Percentiles rank a stretch among this genome's conserved stretches.
Evolutionary conservation across 30 jellyfish, hydroid and myxozoan species (phyloP).

Genomic region (Sanderia malayensis): DNA sequence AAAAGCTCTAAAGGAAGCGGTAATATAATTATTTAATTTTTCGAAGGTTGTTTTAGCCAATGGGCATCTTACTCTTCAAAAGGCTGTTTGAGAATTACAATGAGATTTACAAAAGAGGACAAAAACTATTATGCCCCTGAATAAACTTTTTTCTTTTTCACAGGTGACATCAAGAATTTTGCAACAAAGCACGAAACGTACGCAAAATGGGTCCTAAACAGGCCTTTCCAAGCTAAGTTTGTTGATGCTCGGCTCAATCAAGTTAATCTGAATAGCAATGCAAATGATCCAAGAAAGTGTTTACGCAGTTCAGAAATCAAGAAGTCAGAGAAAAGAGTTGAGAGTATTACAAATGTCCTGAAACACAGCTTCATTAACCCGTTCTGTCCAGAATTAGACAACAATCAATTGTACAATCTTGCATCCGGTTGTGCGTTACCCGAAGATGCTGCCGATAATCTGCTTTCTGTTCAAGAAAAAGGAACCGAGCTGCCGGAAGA

Average conservation of each 20-base stretch:
- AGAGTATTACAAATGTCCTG: background rate
- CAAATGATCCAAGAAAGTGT: conserved; percentile 33
- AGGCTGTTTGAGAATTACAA: no score
- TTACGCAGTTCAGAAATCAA: conserved; percentile 8
- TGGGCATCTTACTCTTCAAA: background rate
- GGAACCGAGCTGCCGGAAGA: conserved; percentile 11
- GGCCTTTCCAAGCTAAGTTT: conserved; percentile 53
- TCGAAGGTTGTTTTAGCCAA: background rate
- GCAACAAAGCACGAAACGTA: conserved; percentile 18
- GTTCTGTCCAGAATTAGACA: conserved; percentile 8
- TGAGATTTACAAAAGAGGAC: background rate
- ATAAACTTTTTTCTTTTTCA: no score
- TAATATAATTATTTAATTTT: background rate
- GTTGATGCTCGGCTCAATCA: conserved; percentile 7
- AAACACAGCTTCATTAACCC: conserved; percentile 19
- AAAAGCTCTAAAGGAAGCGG: conserved; percentile 24
- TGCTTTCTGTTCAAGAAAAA: conserved; percentile 6
- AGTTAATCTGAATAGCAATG: background rate
- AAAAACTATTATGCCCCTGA: background rate
- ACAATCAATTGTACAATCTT: conserved; percentile 16
- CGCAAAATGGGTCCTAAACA: conserved; percentile 42
- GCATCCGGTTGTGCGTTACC: conserved; percentile 33
- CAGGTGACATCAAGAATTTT: conserved; percentile 49
- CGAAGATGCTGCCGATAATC: conserved; percentile 3
- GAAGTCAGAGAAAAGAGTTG: conserved; percentile 10